phyloP scores from a whole-genome alignment of 2,888 invertebrate genomes.

The Uropetala carovei region DNA sequence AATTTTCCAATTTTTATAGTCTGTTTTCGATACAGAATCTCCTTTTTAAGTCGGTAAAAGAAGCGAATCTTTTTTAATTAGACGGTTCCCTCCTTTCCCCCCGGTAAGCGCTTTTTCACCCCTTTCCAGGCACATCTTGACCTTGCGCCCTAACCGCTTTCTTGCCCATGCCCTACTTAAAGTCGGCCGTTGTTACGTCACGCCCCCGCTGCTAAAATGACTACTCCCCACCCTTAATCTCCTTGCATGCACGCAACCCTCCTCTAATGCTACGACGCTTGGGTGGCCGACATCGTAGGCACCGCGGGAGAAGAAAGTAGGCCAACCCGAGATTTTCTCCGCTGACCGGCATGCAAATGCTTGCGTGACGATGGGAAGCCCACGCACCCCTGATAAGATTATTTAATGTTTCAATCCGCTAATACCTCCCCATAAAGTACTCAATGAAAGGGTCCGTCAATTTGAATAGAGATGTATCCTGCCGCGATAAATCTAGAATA shows the following conservation, averaged over 20 bases:
- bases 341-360: neutral
- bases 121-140: neutral
- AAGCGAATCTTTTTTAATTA: too few relatives aligned
- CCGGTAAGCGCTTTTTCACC: neutral
- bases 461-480: constrained; percentile 8
- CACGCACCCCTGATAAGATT: neutral
- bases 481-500: neutral
- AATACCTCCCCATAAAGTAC: neutral
- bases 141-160: neutral
- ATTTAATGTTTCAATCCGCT: constrained; percentile 24
- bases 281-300: neutral
- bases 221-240: neutral
- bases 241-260: neutral
- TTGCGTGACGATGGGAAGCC: neutral
- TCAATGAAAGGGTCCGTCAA: constrained; percentile 6
- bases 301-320: neutral
- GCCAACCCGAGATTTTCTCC: neutral
- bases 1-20: too few relatives aligned
- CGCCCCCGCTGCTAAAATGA: neutral
- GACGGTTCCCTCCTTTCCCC: neutral
- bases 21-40: too few relatives aligned
- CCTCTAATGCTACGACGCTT: neutral
- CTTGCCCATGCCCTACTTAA: neutral
- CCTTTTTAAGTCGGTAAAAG: too few relatives aligned
- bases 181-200: neutral